Conservation (phyloP, 1,140 invertebrate genomes). For the Drosophila micromelanica region DNA sequence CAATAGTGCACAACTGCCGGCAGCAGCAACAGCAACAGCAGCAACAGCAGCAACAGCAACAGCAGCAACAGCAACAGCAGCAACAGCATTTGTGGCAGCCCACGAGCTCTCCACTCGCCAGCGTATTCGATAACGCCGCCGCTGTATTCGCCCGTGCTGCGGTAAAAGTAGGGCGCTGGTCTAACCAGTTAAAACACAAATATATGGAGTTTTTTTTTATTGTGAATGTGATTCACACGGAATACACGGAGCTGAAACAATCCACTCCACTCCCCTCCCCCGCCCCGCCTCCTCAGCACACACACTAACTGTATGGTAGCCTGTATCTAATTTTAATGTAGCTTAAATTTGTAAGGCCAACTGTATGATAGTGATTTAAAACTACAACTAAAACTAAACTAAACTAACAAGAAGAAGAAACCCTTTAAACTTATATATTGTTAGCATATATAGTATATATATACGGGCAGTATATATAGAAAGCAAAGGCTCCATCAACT, state of each 20-base stretch:
- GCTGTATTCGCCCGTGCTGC: conserved; percentile 50
- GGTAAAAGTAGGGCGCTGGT: conserved; percentile 7
- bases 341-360: conserved; percentile 45
- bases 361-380: conserved; percentile 42
- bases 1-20: conserved; percentile 51
- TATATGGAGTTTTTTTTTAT: neutral
- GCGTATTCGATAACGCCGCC: conserved; percentile 59
- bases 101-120: conserved; percentile 27
- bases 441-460: conserved; percentile 1
- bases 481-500: conserved; percentile 16
- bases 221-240: conserved; percentile 29
- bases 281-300: neutral
- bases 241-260: neutral
- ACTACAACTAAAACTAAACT: neutral
- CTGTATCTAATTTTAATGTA: conserved; percentile 42
- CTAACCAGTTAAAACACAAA: conserved; percentile 10
- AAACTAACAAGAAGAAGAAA: neutral
- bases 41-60: conserved; percentile 5
- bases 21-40: conserved; percentile 9
- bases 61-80: neutral
- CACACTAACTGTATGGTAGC: conserved; percentile 13
- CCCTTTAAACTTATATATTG: neutral
- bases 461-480: neutral
- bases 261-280: neutral
- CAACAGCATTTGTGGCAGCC: neutral